Evolutionary conservation across 2,888 invertebrate genomes (phyloP).

Genomic region (Drosophila nr. medialis): DNA sequence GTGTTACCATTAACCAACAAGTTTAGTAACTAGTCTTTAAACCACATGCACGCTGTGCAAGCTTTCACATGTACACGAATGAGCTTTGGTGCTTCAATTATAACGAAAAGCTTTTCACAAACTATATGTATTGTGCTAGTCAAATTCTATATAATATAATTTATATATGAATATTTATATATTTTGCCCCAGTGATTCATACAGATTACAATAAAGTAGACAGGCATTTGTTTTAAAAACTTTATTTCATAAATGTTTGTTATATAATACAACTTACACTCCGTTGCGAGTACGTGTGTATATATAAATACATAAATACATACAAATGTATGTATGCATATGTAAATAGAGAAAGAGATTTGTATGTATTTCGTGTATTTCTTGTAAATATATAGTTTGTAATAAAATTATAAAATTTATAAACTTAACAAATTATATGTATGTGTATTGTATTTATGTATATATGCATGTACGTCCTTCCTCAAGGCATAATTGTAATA

Average conservation of each 20-base stretch:
- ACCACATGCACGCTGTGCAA: not conserved
- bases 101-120: not conserved
- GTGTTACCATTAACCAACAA: not conserved
- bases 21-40: not conserved
- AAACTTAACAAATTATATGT: constrained; percentile 62
- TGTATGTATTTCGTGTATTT: constrained; percentile 17
- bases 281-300: constrained; percentile 54
- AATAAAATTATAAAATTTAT: constrained; percentile 63
- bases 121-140: not conserved
- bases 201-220: not conserved
- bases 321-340: constrained; percentile 21
- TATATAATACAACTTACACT: constrained; percentile 62
- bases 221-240: constrained; percentile 60
- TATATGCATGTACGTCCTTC: constrained; percentile 5
- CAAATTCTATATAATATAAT: not conserved
- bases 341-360: constrained; percentile 41
- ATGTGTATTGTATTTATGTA: constrained; percentile 12
- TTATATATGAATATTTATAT: not conserved
- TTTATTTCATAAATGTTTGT: constrained; percentile 61
- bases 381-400: constrained; percentile 53
- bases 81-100: not conserved
- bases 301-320: constrained; percentile 46
- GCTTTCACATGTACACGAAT: not conserved
- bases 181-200: not conserved
- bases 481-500: constrained; percentile 7